phyloP scores from a whole-genome alignment of 2,888 invertebrate genomes.

The Spicauda simplicius region DNA sequence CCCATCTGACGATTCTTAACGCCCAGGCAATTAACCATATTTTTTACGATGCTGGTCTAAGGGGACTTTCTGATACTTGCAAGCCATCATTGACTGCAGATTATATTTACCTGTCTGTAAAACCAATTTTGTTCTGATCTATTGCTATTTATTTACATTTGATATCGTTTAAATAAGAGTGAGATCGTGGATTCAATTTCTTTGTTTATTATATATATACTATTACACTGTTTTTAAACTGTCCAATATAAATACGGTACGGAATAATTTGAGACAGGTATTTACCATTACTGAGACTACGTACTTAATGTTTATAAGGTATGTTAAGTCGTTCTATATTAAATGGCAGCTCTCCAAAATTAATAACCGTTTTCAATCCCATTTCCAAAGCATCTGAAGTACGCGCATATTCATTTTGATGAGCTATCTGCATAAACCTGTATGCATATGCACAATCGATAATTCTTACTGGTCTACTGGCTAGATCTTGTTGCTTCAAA shows the following conservation, averaged over 20 bases:
- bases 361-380: constrained; percentile 5
- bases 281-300: constrained; percentile 4
- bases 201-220: too few species aligned
- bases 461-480: not conserved
- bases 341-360: constrained; percentile 28
- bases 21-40: too few species aligned
- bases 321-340: not conserved
- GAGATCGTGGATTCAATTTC: too few species aligned
- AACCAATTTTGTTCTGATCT: too few species aligned
- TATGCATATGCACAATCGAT: not conserved
- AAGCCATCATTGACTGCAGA: too few species aligned
- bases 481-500: not conserved
- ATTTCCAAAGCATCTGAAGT: not conserved
- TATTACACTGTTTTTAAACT: too few species aligned
- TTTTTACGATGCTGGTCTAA: too few species aligned
- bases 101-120: too few species aligned
- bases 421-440: not conserved
- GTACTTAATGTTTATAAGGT: constrained; percentile 4
- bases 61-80: too few species aligned
- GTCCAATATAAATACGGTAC: not conserved
- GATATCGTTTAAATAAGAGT: too few species aligned
- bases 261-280: not conserved
- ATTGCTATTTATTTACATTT: too few species aligned
- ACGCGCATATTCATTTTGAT: not conserved
- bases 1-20: too few species aligned